Evolutionary conservation across 1,140 invertebrate species (phyloP).

Genomic region (Andricus grossulariae): DNA sequence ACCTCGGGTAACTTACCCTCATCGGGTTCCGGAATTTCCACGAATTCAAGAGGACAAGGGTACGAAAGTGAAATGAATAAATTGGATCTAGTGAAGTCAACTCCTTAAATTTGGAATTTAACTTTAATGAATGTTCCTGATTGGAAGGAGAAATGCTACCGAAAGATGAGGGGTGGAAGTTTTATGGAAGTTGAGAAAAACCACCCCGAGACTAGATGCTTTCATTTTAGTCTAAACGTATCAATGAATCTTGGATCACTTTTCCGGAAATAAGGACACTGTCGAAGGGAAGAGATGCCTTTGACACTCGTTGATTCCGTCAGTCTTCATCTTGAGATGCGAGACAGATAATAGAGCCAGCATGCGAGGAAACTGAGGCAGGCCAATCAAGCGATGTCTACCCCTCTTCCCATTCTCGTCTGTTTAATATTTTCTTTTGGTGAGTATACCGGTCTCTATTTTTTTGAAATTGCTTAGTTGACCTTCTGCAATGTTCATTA

Average conservation of each 20-base stretch:
- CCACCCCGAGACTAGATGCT: background rate
- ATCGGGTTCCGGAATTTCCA: background rate
- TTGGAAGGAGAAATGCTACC: slow-evolving; percentile 5
- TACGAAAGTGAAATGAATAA: slow-evolving; percentile 26
- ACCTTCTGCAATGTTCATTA: no score
- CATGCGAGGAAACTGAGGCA: background rate
- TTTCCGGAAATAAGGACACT: slow-evolving; percentile 2
- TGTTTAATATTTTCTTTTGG: slow-evolving; percentile 28
- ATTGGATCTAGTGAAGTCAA: background rate
- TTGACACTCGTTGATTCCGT: background rate
- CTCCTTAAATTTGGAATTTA: background rate
- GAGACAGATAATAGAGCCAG: background rate
- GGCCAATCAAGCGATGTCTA: slow-evolving; percentile 22
- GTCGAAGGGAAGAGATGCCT: background rate
- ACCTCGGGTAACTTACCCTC: slow-evolving; percentile 12
- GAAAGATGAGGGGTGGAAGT: slow-evolving; percentile 24
- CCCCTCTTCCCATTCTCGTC: slow-evolving; percentile 16
- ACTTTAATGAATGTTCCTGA: background rate
- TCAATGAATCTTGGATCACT: background rate
- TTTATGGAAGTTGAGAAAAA: slow-evolving; percentile 1
- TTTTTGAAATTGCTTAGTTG: no score
- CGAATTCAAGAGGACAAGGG: slow-evolving; percentile 18
- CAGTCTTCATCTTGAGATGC: slow-evolving; percentile 4
- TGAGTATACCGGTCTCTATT: background rate
- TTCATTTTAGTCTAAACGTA: background rate